These are phyloP conservation scores for Amphiprion clarkii DNA, from an alignment of 2,797 vertebrate species.

Conservation along the genomic window DNA sequence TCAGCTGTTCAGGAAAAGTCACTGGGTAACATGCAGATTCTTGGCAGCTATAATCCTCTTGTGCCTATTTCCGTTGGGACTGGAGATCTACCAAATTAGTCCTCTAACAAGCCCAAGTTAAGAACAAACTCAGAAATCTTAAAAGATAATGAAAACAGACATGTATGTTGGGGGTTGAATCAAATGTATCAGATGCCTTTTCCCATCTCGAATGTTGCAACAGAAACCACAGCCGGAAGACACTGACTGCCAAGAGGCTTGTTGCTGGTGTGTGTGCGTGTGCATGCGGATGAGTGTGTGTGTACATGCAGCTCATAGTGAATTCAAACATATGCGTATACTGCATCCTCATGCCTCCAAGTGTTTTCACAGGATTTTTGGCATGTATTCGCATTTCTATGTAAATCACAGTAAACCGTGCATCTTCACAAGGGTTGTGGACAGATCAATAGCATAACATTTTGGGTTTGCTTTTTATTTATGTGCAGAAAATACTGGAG, in stretches of 20 bases:
- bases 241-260: not conserved
- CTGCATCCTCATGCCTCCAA: no score
- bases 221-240: not conserved
- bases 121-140: not conserved
- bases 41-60: not conserved
- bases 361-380: no score
- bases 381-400: no score
- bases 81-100: not conserved
- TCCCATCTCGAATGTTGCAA: not conserved
- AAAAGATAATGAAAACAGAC: not conserved
- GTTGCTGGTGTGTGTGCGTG: not conserved
- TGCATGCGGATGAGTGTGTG: not conserved
- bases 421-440: no score
- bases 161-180: not conserved
- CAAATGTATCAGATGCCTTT: no score
- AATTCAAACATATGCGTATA: not conserved
- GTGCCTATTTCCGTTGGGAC: not conserved
- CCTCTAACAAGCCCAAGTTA: not conserved
- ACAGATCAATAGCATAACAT: no score
- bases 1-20: not conserved
- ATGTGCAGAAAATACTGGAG: no score
- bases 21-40: not conserved
- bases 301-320: not conserved
- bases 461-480: no score
- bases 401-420: no score